These are phyloP conservation scores for Pelvicachromis taeniatus DNA, from an alignment of 2,113 vertebrate genomes.

Conservation along the genomic window DNA sequence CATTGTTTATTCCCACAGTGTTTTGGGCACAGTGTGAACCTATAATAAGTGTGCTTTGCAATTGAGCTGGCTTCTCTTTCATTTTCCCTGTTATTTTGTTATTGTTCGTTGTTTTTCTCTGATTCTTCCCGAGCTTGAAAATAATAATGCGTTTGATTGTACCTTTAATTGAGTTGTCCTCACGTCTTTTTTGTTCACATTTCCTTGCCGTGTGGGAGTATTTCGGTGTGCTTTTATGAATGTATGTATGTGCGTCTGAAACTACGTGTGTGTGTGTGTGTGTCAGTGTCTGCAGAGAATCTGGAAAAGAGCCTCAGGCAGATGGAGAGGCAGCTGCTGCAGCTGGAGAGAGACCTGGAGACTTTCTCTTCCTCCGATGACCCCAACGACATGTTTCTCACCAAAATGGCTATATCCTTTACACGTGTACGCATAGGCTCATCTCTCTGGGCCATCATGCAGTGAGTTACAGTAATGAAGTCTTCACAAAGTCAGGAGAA, in stretches of 20 bases:
- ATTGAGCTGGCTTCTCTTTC: background rate
- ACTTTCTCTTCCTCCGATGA: constrained; percentile 88
- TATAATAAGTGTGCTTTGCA: constrained; percentile 17
- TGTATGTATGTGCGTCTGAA: constrained; percentile 9
- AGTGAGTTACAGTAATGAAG: background rate
- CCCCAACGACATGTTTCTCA: constrained; percentile 88
- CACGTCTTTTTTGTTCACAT: constrained; percentile 5
- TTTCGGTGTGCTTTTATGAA: background rate
- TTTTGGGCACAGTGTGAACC: constrained; percentile 4
- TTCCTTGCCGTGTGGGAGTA: background rate
- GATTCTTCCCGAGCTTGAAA: background rate
- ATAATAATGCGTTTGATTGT: constrained; percentile 31
- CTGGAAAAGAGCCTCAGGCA: constrained; percentile 94
- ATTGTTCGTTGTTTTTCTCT: background rate
- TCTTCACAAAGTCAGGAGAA: background rate
- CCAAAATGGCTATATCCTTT: constrained; percentile 99
- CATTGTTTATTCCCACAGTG: constrained; percentile 30
- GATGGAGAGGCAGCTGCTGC: constrained; percentile 94
- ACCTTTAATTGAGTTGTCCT: constrained; percentile 39
- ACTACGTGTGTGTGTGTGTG: constrained; percentile 30
- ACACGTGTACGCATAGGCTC: background rate
- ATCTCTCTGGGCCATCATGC: background rate
- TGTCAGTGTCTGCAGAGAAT: constrained; percentile 92
- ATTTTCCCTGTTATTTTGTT: background rate
- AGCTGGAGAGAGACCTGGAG: constrained; percentile 95